Base-by-base conservation (phyloP, 2,888 invertebrate genomes). In the Dasysyrphus tricinctus region DNA sequence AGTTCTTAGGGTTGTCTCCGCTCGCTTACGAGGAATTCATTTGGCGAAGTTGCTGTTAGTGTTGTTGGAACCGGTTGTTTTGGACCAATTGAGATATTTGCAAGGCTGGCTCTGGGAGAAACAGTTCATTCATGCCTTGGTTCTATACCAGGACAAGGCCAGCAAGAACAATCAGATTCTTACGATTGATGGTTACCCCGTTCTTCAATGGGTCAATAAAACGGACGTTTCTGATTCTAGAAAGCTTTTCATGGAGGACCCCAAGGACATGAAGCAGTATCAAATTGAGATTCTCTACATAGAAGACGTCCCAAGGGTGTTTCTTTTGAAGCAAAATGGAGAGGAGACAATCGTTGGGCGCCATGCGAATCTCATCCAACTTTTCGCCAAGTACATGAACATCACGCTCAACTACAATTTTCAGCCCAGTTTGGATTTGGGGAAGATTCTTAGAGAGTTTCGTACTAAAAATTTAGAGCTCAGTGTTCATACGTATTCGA, bases 301-400 rank as follows among this genome's bases (percentile, higher is more conserved):
- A 34, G 73, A 77, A 51, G 85, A 80, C 9, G 67, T 44, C 6
- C 85, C 85, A 0, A 77, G 80, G n/a, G 80, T 74, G 2, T 80
- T 85, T 6, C 11, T 12, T 0, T 24, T 57, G 1, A 47, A 37
- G 11, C 56, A 49, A 32, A 7, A 83, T 2, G 78, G 70, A 0
- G 8, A 63, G 4, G 9, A n/a, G 9, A 11, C 14, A 8, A 12
- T 85, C 11, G 77, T 78, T 19, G 85, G 85, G 1, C 49, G 73
- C 44, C 80, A 78, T 63, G 85, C 39, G 2, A 77, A 54, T 34
- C 29, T 85, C 9, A 85, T 85, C 1, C 37, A 37, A n/a, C 24
- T 78, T 0, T 85, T 85, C 11, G 85, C 85, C 0, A 57, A 78
- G 44, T 11, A 73, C 37, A 77, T 80, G 77, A 85, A 85, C 51